Percentiles rank a stretch among this genome's conserved stretches.
Evolutionary conservation across 2,113 vertebrate genomes (phyloP).

Genomic region (Hippoglossus stenolepis): DNA sequence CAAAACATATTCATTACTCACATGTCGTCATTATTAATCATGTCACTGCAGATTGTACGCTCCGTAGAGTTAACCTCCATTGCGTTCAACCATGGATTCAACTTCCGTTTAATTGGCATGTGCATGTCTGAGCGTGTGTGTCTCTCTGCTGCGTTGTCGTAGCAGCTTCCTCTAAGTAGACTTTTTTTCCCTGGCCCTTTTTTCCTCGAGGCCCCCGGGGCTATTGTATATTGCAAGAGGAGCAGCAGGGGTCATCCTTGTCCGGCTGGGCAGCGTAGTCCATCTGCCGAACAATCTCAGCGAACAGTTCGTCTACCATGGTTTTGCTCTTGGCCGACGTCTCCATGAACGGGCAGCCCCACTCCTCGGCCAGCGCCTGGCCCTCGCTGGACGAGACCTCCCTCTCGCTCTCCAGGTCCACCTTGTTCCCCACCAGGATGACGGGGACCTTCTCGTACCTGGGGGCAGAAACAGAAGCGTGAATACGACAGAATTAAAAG

Average conservation of each 20-base stretch:
- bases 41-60: slow-evolving; percentile 69
- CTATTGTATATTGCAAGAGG: slow-evolving; percentile 99
- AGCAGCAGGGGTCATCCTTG: slow-evolving; percentile 98
- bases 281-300: slow-evolving; percentile 99
- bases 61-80: slow-evolving; percentile 70
- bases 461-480: slow-evolving; percentile 43
- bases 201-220: slow-evolving; percentile 57
- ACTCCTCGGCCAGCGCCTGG: slow-evolving; percentile 96
- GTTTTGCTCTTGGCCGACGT: slow-evolving; percentile 99
- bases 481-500: neutral
- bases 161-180: slow-evolving; percentile 40
- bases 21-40: slow-evolving; percentile 57
- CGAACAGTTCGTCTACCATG: slow-evolving; percentile 99
- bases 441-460: slow-evolving; percentile 99
- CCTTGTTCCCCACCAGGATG: slow-evolving; percentile 99
- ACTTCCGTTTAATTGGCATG: slow-evolving; percentile 56
- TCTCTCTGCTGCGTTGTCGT: slow-evolving; percentile 45
- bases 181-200: slow-evolving; percentile 26
- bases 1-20: slow-evolving; percentile 58
- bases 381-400: slow-evolving; percentile 95
- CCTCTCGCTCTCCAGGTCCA: slow-evolving; percentile 97
- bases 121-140: slow-evolving; percentile 52
- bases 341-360: slow-evolving; percentile 99
- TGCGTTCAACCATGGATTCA: slow-evolving; percentile 57
- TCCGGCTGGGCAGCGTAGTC: slow-evolving; percentile 98